Evolutionary conservation across 2,888 invertebrate species (phyloP).

Genomic region (Mimumesa dahlbomi): DNA sequence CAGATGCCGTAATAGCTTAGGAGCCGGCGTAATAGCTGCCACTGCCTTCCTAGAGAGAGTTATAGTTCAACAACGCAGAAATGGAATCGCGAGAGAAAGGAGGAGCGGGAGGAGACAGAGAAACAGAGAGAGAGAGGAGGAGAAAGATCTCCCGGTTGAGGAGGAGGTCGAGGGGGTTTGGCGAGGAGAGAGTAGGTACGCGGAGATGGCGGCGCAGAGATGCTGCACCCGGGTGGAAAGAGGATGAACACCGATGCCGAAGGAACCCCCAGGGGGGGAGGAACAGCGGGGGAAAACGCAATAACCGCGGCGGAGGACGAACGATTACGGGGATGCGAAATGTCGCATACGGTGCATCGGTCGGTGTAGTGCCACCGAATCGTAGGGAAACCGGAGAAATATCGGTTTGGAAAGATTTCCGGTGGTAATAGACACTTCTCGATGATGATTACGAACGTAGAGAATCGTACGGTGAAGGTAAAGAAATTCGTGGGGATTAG

Average conservation of each 20-base stretch:
- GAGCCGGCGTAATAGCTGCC: slow-evolving; percentile 78
- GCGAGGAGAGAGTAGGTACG: slow-evolving; percentile 26
- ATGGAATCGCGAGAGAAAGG: slow-evolving; percentile 70
- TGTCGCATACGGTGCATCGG: slow-evolving; percentile 58
- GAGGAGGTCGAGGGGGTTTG: slow-evolving; percentile 9
- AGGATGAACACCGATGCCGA: slow-evolving; percentile 4
- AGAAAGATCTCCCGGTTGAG: slow-evolving; percentile 23
- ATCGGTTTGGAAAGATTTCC: too few species aligned
- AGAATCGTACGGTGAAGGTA: too few species aligned
- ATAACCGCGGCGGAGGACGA: slow-evolving; percentile 63
- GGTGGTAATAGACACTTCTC: too few species aligned
- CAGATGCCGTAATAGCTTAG: slow-evolving; percentile 79
- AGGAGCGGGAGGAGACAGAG: slow-evolving; percentile 20
- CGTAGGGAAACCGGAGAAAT: too few species aligned
- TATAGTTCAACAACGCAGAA: slow-evolving; percentile 78
- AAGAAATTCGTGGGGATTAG: too few species aligned
- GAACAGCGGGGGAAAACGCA: slow-evolving; percentile 2
- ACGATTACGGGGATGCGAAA: slow-evolving; percentile 66
- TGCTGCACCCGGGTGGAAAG: slow-evolving; percentile 13
- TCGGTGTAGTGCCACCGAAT: slow-evolving; percentile 6
- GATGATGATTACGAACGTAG: too few species aligned
- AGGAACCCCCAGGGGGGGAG: slow-evolving; percentile 10
- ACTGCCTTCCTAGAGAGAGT: slow-evolving; percentile 75
- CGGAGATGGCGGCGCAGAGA: slow-evolving; percentile 35
- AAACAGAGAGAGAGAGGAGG: slow-evolving; percentile 27